These are phyloP conservation scores for Pantala flavescens DNA, from an alignment of 1,140 invertebrate genomes.

Conservation along the genomic window DNA sequence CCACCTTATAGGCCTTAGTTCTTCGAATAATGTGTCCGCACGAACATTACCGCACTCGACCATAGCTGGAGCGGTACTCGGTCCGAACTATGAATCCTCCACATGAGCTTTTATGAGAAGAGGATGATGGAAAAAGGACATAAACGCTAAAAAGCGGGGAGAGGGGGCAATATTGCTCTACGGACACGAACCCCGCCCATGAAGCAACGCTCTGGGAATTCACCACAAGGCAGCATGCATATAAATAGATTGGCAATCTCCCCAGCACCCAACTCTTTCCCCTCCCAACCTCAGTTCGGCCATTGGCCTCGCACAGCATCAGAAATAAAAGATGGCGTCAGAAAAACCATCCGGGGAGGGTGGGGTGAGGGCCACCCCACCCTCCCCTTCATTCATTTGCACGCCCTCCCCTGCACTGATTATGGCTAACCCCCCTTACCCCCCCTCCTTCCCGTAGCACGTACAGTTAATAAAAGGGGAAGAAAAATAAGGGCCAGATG, in stretches of 20 bases:
- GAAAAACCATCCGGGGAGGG: not conserved
- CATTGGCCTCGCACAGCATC: not conserved
- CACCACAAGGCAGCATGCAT: not conserved
- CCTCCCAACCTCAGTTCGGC: not conserved
- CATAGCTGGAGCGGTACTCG: no score
- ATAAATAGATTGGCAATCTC: not conserved
- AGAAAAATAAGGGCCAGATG: no score
- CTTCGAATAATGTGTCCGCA: no score
- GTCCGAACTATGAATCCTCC: no score
- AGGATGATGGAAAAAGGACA: no score
- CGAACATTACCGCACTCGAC: no score
- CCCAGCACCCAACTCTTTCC: not conserved
- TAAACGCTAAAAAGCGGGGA: no score
- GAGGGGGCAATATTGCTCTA: no score
- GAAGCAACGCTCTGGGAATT: not conserved
- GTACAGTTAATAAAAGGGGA: no score
- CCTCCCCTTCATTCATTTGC: not conserved
- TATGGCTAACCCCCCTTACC: not conserved
- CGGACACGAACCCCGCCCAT: not conserved
- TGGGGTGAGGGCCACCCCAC: not conserved
- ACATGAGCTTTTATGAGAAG: no score
- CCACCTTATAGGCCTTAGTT: no score
- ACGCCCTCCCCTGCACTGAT: not conserved
- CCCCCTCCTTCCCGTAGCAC: not conserved
- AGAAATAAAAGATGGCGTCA: conserved; percentile 5